Base-by-base conservation (phyloP, 2,113 vertebrate species). In the Oenanthe melanoleuca region DNA sequence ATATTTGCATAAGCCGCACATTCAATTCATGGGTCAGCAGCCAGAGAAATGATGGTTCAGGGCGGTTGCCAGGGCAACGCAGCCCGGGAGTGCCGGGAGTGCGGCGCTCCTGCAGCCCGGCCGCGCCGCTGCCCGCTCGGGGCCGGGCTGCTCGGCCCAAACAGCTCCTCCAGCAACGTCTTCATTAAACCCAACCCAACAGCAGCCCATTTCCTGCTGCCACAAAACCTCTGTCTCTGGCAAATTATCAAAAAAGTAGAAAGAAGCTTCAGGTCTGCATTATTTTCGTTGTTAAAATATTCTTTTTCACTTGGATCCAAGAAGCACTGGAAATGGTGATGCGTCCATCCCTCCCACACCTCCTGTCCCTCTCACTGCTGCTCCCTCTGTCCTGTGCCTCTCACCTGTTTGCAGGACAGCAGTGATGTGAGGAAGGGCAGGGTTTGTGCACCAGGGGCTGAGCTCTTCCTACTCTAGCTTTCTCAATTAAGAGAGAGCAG, bases 1-100 rank as follows among this genome's bases (percentile, higher is more conserved):
- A 91, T 75, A 97, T 98, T 96, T 97, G 96, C 97, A 97, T 96
- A 96, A 96, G 95, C 86, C 19, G 1, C 12, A 14, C 25, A 5
- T 44, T 92, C 61, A 14, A 95, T 91, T 92, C 96, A 87, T 65
- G 96, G 98, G 97, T 97, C 97, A 97, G 97, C 85, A 94, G 94
- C 96, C 97, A 95, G 85, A 20, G 92, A 85, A 92, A 84, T 29
- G 20, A 65, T 47, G 93, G 94, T 33, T 72, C 82, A 12, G 94
- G 94, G 85, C 2, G 75, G 97, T 97, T 98, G 95, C 97, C 53
- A 0, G 71, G 96, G 97, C 79, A 97, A 98, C 92, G 2, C 5
- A 22, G 87, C 92, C 6, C 14, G 33, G 75, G 55, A 63, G 64
- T 7, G 81, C 34, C 88, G 49, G 49, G 34, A 37, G 34, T 37